Conservation (phyloP, 2,797 vertebrate genomes). For the Gallinago solitaria region DNA sequence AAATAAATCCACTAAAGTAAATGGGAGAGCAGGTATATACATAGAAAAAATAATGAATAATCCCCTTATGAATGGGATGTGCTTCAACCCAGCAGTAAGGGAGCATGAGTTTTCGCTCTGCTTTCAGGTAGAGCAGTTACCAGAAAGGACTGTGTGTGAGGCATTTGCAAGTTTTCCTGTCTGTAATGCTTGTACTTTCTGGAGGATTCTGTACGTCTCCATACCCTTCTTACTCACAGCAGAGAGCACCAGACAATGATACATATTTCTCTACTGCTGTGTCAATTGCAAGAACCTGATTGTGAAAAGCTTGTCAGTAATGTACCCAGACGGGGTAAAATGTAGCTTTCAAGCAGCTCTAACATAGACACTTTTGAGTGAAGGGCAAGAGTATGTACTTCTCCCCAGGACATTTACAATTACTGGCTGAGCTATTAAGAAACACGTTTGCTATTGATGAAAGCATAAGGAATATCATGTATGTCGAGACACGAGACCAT, state of each 20-base stretch:
- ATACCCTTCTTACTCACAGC: not conserved
- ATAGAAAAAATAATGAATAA: not conserved
- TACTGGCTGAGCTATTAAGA: not conserved
- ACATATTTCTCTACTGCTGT: not conserved
- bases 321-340: not conserved
- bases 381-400: not conserved
- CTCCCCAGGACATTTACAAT: not conserved
- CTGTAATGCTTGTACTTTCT: not conserved
- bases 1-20: not conserved
- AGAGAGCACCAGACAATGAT: not conserved
- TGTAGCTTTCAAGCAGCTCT: not conserved
- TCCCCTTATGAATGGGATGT: not conserved
- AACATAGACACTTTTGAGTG: not conserved
- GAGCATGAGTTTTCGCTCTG: not conserved
- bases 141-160: not conserved
- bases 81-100: not conserved
- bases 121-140: not conserved
- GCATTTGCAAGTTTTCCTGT: not conserved
- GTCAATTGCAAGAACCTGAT: not conserved
- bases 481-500: not conserved
- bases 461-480: not conserved
- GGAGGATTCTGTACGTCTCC: not conserved
- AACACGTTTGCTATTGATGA: not conserved
- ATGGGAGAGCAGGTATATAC: not conserved
- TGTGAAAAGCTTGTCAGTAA: not conserved